Base-by-base conservation (phyloP, 2,797 vertebrate genomes). In the Peromyscus aztecus region DNA sequence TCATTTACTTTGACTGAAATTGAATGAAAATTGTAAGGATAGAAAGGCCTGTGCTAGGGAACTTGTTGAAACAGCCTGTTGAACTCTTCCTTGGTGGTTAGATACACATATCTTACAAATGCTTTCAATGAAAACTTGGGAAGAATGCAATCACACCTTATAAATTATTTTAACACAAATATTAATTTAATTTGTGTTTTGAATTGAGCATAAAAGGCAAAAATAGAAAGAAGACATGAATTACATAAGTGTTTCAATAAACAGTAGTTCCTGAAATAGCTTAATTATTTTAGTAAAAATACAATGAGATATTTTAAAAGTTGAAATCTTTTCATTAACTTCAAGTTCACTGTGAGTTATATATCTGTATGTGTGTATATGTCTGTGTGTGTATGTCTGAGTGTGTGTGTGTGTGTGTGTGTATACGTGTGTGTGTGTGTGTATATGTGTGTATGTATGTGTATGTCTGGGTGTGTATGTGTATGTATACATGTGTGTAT, bases 151-250 rank as follows among this genome's bases (percentile, higher is more conserved):
- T 89, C 34, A 89, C 49, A 91, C n/a, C 2, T 31, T 37, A 43
- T 3, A 55, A 91, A 21, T 46, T 75, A 21, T 40, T 96, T 95
- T 84, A 76, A 91, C 24, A 71, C 6, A 85, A 69, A 75, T 71
- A 76, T 55, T 7, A 89, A 94, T 61, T 82, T 86, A 63, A 65
- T 29, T 59, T 83, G 46, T 16, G 43, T 89, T 82, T 85, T 76
- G 73, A 87, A 75, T 97, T 96, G 85, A 83, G 31, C 71, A 84
- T 34, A 84, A 65, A 65, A 37, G 55, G 9, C 2, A 69, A 59
- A 80, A 65, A 9, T 78, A 59, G 16, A 86, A 92, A 75, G 46
- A 89, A 73, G 92, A 85, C 69, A 21, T n/a, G 73, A 78, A 17
- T 91, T 81, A 59, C 4, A 31, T 85, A 93, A 81, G 78, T 77